These are phyloP conservation scores for Euzetes globulus DNA, from an alignment of 2,888 invertebrate species.

Conservation along the genomic window DNA sequence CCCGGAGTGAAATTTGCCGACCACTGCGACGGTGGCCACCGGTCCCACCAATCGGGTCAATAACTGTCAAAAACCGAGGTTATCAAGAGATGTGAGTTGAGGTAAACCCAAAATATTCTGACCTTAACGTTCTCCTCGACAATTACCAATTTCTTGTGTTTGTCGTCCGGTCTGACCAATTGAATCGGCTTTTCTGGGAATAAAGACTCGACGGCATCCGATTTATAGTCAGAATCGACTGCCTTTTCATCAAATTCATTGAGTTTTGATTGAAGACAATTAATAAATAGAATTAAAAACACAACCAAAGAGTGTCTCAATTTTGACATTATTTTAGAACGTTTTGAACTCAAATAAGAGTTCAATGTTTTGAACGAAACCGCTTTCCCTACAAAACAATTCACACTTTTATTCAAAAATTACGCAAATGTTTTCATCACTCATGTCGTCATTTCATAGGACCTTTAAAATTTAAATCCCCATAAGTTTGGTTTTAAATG, in stretches of 20 bases:
- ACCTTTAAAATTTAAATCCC: no score
- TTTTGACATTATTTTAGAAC: no score
- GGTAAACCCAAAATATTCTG: background rate
- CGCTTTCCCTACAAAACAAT: no score
- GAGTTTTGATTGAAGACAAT: background rate
- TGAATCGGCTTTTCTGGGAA: conserved; percentile 37
- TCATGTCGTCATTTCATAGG: background rate
- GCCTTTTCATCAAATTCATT: background rate
- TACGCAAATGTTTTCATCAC: background rate
- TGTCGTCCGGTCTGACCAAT: conserved; percentile 36
- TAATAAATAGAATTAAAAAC: background rate
- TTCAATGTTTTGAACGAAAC: no score
- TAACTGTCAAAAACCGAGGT: conserved; percentile 31
- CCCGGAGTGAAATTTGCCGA: conserved; percentile 43
- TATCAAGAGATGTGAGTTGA: background rate
- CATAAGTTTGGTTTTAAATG: no score
- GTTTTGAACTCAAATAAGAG: no score
- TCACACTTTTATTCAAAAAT: background rate
- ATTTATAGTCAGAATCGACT: background rate
- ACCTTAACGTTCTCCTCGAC: conserved; percentile 42
- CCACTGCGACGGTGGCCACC: conserved; percentile 41
- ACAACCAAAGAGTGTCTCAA: background rate
- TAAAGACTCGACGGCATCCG: background rate
- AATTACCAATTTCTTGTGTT: conserved; percentile 37
- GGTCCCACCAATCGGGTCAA: conserved; percentile 39